Evolutionary conservation across 64 coral and sea anemone genomes (phyloP), one percentile per base, ranked within the genome.

Genomic region (Platygyra sinensis): DNA sequence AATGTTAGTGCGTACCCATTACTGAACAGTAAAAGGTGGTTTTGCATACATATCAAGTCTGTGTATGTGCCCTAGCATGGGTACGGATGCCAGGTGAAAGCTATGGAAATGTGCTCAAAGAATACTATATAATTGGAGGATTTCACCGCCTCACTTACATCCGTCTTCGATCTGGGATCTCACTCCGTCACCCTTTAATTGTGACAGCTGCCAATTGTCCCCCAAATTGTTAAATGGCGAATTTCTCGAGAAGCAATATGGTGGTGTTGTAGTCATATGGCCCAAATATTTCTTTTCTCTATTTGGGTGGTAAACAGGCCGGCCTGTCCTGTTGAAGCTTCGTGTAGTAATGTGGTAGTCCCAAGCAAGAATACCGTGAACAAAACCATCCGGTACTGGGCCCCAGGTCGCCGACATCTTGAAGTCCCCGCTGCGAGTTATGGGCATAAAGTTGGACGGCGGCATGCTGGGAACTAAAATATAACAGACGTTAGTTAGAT

Each of bases 331-430:
- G 54, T 63, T 15, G 63, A 27, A 55, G 30, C 30, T 86, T 86
- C 42, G 62, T 93, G 30, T 90, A 86, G 60, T 94, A 18, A 96
- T 61, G 52, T 81, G 87, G 88, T 96, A 96, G 3, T n/a, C 95
- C 95, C 1, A 84, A 75, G 57, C n/a, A n/a, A 96, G 86, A 49
- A 96, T 77, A 15, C 95, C 95, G 57, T 93, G 87, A 42, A 91
- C 88, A 29, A 67, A 93, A 0, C 88, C 95, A 18, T 17, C 10
- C 0, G 91, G 87, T 13, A 96, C 86, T 76, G 28, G 39, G 3
- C 49, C 57, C 91, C 95, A 97, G 0, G n/a, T 30, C 18, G 91
- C 88, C 8, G 76, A 28, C 72, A 97, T 69, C 59, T 74, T 69
- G 12, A 83, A 87, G 59, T 84, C 84, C 50, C 91, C 90, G 22